Conservation (phyloP, 2,888 invertebrate species). For the Lampropteryx suffumata region DNA sequence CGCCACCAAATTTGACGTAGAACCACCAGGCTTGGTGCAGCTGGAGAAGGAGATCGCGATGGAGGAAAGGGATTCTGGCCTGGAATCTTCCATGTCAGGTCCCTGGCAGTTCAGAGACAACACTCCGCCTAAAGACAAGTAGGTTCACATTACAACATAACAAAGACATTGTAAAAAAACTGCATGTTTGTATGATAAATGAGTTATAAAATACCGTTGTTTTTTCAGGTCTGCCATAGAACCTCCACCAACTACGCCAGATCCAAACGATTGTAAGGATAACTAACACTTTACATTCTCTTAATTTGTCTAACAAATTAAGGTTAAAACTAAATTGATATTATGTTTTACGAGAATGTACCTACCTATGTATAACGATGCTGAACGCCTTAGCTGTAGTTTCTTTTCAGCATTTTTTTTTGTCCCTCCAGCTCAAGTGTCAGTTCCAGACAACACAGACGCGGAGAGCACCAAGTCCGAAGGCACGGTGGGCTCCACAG, state of each 20-base stretch:
- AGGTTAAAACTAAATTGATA: too few relatives aligned
- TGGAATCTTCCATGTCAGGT: constrained; percentile 84
- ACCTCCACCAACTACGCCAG: constrained; percentile 49
- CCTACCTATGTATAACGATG: too few relatives aligned
- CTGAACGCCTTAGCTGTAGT: too few relatives aligned
- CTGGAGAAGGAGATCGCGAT: constrained; percentile 94
- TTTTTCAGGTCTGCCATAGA: constrained; percentile 54
- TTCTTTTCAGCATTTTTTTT: too few relatives aligned
- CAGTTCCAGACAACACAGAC: constrained; percentile 81
- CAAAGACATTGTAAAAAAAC: too few relatives aligned
- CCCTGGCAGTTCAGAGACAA: constrained; percentile 87
- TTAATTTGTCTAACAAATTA: too few relatives aligned
- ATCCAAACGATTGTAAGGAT: constrained; percentile 49
- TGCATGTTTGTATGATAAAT: not conserved
- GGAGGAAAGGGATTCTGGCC: constrained; percentile 86
- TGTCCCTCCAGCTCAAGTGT: constrained; percentile 49
- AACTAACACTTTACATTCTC: not conserved
- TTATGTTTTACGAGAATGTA: too few relatives aligned
- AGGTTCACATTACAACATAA: too few relatives aligned
- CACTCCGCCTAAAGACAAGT: constrained; percentile 64
- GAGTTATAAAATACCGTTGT: not conserved
- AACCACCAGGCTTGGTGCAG: constrained; percentile 91
- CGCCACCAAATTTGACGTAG: constrained; percentile 89
- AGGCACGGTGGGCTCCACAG: constrained; percentile 84
- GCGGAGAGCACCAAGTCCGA: constrained; percentile 87